phyloP scores from a whole-genome alignment of 2,888 invertebrate genomes.

The Lepidonotus clava region DNA sequence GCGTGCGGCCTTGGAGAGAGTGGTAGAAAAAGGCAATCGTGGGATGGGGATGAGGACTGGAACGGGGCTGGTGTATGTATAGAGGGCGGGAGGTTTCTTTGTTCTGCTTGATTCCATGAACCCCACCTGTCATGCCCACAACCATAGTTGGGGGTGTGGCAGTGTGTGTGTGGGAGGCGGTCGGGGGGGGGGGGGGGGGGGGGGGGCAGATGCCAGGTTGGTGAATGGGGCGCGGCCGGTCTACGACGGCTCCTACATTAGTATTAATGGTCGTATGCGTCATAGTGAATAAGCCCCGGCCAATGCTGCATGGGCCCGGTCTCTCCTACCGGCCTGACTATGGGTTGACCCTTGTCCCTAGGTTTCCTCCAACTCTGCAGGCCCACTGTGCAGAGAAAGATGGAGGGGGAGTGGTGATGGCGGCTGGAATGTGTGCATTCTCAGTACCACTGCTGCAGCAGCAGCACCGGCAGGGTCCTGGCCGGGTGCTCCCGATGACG shows the following conservation, averaged over 20 bases:
- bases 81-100: not conserved
- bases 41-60: not conserved
- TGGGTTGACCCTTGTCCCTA: too few species aligned
- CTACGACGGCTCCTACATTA: too few species aligned
- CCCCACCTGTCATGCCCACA: not conserved
- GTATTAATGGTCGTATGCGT: constrained; percentile 2
- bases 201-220: not conserved
- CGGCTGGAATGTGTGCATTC: too few species aligned
- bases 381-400: too few species aligned
- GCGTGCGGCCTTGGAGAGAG: not conserved
- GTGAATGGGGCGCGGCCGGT: not conserved
- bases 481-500: too few species aligned
- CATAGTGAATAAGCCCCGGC: not conserved
- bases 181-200: not conserved
- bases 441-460: too few species aligned
- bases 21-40: not conserved
- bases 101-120: not conserved
- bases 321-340: too few species aligned
- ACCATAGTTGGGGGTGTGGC: not conserved
- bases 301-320: too few species aligned
- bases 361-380: too few species aligned
- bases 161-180: not conserved
- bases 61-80: not conserved
- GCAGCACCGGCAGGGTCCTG: too few species aligned
- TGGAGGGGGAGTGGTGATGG: too few species aligned